phyloP scores from a whole-genome alignment of 2,113 vertebrate genomes.

The Sapajus apella region DNA sequence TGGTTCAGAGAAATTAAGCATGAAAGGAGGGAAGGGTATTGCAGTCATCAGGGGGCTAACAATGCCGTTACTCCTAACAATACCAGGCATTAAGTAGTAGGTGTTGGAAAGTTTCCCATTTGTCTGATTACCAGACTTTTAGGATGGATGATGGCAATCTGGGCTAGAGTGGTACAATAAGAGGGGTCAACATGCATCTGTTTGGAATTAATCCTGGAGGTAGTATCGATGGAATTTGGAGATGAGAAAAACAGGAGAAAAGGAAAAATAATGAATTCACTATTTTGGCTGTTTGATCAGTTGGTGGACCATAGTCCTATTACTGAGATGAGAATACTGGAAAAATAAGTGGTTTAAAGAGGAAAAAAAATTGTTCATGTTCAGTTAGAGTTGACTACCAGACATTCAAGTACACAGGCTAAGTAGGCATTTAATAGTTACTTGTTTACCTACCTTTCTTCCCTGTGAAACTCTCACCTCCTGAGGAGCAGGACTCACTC shows the following conservation, averaged over 20 bases:
- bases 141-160: not conserved
- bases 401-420: not conserved
- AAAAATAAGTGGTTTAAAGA: not conserved
- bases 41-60: fast-evolving
- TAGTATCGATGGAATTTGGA: not conserved
- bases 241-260: not conserved
- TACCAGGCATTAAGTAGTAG: not conserved
- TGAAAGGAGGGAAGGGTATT: not conserved
- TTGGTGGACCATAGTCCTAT: not conserved
- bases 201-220: not conserved
- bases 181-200: not conserved
- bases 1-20: not conserved
- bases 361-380: not conserved
- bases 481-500: not conserved
- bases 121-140: not conserved
- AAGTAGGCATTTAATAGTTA: not conserved
- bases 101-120: not conserved
- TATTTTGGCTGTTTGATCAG: not conserved
- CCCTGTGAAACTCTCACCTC: not conserved
- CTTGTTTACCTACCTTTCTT: not conserved
- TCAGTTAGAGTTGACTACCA: not conserved
- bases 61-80: not conserved
- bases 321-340: not conserved
- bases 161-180: not conserved
- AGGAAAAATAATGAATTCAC: not conserved